Conservation (phyloP, 2,113 vertebrate genomes). For the Craseonycteris thonglongyai region DNA sequence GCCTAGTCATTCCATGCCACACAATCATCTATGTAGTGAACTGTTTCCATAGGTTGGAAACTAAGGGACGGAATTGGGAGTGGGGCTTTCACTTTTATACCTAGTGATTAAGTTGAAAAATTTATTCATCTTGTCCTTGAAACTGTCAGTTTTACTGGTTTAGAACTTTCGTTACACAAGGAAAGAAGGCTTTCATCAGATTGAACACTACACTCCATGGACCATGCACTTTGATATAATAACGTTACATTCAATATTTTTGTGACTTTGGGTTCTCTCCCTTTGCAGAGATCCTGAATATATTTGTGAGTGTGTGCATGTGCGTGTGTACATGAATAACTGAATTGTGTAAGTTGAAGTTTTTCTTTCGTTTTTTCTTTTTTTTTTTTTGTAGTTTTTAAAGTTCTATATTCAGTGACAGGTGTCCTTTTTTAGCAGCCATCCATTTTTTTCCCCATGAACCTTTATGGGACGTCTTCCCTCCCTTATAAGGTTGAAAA, state of each 20-base stretch:
- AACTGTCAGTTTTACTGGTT: neutral
- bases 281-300: neutral
- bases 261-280: neutral
- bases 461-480: neutral
- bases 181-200: neutral
- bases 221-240: neutral
- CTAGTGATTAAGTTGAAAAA: neutral
- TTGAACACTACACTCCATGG: neutral
- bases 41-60: neutral
- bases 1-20: neutral
- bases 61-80: neutral
- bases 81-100: neutral
- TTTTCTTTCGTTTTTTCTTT: too few relatives aligned
- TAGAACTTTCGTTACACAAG: neutral
- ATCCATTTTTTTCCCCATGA: neutral
- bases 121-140: neutral
- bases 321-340: neutral
- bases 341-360: neutral
- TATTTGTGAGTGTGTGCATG: neutral
- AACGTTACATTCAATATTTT: neutral
- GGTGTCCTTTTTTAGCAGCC: neutral
- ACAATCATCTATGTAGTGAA: too few relatives aligned
- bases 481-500: neutral
- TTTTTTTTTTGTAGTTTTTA: too few relatives aligned
- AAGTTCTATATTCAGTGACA: neutral